These are phyloP conservation scores for Sympetrum striolatum DNA, from an alignment of 2,888 invertebrate genomes.

Conservation along the genomic window DNA sequence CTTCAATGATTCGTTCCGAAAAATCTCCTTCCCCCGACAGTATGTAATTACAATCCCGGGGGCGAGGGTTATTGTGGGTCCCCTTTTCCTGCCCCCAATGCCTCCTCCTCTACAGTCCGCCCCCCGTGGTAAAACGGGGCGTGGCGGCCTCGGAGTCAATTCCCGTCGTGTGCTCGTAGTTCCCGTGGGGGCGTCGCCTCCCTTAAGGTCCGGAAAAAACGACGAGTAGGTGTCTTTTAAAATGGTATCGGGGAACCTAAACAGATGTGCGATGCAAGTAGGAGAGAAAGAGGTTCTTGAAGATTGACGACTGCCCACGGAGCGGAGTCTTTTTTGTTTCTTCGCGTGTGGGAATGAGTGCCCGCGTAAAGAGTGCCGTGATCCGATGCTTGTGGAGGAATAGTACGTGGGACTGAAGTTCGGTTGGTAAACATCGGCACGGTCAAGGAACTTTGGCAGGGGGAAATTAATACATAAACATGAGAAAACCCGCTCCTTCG, in stretches of 20 bases:
- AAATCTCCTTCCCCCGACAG: constrained; percentile 13
- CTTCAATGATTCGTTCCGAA: constrained; percentile 17
- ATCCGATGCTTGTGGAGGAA: not conserved
- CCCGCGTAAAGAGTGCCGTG: not conserved
- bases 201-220: not conserved
- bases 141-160: not conserved
- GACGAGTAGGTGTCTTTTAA: not conserved
- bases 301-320: not conserved
- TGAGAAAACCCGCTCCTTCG: too few relatives aligned
- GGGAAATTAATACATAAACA: too few relatives aligned
- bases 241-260: not conserved
- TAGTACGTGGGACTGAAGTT: not conserved
- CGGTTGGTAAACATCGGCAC: too few relatives aligned
- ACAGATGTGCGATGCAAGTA: not conserved
- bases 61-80: not conserved
- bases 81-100: not conserved
- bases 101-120: not conserved
- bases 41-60: constrained; percentile 35
- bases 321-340: not conserved
- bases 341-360: not conserved
- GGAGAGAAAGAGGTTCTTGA: not conserved
- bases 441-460: too few relatives aligned
- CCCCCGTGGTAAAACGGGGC: not conserved
- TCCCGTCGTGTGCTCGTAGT: not conserved
- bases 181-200: not conserved